Base-by-base conservation (phyloP, 2,888 invertebrate species). In the Polydrusus pterygomalis region DNA sequence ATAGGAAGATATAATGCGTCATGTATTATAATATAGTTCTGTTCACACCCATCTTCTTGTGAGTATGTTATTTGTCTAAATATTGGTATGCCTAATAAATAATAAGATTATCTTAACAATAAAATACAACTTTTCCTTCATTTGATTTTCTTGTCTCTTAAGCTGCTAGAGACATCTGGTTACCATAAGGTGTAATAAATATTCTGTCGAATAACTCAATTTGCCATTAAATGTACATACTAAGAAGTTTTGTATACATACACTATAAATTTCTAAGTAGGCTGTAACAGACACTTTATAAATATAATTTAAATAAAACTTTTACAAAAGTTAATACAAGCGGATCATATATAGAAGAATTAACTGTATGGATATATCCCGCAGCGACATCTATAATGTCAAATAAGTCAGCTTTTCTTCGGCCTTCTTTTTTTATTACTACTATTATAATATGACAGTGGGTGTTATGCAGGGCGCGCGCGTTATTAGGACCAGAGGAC, bases 171-270 rank as follows among this genome's bases (percentile, higher is more conserved):
- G 20, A 40, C 70, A 63, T 62, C 70, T 70, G 70, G 70, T 70
- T 15, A 70, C 70, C 70, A 70, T 70, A 70, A 70, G 70, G 63
- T 63, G 64, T 64, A 72, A 72, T 72, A 72, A 72, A 72, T 72
- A 64, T n/a, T 54, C 38, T 56, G 47, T 72, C 47, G 64, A 54
- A 63, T 71, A 40, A 54, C 25, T 60, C 64, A 47, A 64, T 72
- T 72, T 56, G 64, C 71, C 64, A 72, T 72, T 72, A 63, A 72
- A 64, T 65, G 56, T 64, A 65, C 30, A 13, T 51, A 49, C 51
- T 54, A 71, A 54, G 18, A 64, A 38, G 56, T 45, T 72, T 15
- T 56, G 30, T 63, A 62, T 51, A 70, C 40, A 72, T 43, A 64
- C 54, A 20, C 54, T 43, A 64, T 45, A 56, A 17, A 51, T 56